phyloP scores from a whole-genome alignment of 2,113 vertebrate species.

The Gallinago undulata region DNA sequence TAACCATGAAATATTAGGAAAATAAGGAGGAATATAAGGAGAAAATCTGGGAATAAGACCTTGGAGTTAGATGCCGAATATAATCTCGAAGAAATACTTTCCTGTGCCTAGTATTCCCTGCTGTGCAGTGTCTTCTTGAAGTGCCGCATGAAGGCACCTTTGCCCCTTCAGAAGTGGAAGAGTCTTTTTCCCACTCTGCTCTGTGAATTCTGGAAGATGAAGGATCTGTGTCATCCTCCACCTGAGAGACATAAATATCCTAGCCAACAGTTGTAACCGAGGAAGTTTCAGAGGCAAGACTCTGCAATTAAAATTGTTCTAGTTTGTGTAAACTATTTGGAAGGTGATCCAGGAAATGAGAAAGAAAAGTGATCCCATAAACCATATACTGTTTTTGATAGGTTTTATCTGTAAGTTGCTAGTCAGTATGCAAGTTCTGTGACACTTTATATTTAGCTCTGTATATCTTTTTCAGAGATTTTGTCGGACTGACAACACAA shows the following conservation, averaged over 20 bases:
- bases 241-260: background rate
- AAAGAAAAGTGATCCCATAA: background rate
- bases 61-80: background rate
- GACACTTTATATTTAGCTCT: background rate
- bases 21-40: background rate
- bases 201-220: background rate
- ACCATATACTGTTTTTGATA: background rate
- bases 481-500: background rate
- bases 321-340: background rate
- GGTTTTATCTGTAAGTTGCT: background rate
- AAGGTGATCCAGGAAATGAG: background rate
- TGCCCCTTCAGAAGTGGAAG: background rate
- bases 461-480: background rate
- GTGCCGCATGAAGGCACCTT: accelerated
- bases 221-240: background rate
- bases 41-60: background rate
- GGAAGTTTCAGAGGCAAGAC: background rate
- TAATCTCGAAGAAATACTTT: background rate
- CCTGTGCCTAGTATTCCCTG: background rate
- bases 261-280: background rate
- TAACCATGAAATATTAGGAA: background rate
- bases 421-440: background rate
- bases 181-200: background rate
- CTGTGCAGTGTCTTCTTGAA: background rate
- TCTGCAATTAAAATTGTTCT: background rate